phyloP scores from a whole-genome alignment of 2,797 vertebrate genomes.

The Tachyglossus aculeatus region DNA sequence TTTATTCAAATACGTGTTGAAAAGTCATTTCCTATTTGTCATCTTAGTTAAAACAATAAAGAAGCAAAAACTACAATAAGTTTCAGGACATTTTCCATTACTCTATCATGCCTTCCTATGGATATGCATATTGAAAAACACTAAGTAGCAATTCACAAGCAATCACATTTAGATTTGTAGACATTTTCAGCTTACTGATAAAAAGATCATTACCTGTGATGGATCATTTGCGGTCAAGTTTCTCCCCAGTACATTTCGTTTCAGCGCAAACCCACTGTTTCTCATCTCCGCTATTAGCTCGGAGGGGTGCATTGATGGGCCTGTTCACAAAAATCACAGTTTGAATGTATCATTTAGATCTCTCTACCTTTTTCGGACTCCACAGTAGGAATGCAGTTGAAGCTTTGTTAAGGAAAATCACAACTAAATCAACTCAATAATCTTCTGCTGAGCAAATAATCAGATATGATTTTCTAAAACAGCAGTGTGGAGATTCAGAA shows the following conservation, averaged over 20 bases:
- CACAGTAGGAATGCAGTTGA: slow-evolving; percentile 89
- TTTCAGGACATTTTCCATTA: slow-evolving; percentile 55
- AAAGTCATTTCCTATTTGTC: slow-evolving; percentile 64
- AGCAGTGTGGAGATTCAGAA: slow-evolving; percentile 93
- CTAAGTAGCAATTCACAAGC: slow-evolving; percentile 80
- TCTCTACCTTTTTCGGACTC: slow-evolving; percentile 87
- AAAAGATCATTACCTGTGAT: slow-evolving; percentile 94
- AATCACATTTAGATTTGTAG: slow-evolving; percentile 81
- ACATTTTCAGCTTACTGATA: slow-evolving; percentile 83
- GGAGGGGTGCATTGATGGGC: slow-evolving; percentile 99
- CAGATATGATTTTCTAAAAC: slow-evolving; percentile 96
- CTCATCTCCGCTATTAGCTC: slow-evolving; percentile 99
- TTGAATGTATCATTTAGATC: slow-evolving; percentile 93
- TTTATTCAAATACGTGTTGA: slow-evolving; percentile 67
- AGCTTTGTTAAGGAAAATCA: slow-evolving; percentile 98
- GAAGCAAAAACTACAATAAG: slow-evolving; percentile 57
- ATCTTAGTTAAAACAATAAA: slow-evolving; percentile 57
- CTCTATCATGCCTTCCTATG: slow-evolving; percentile 68
- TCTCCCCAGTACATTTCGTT: slow-evolving; percentile 98
- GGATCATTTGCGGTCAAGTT: slow-evolving; percentile 95
- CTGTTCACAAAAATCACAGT: slow-evolving; percentile 98
- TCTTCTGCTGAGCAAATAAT: slow-evolving; percentile 99
- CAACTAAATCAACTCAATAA: slow-evolving; percentile 98
- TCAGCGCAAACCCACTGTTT: slow-evolving; percentile 99
- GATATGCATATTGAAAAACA: slow-evolving; percentile 82